Conservation (phyloP, 2,888 invertebrate genomes). For the Heliconius erato region DNA sequence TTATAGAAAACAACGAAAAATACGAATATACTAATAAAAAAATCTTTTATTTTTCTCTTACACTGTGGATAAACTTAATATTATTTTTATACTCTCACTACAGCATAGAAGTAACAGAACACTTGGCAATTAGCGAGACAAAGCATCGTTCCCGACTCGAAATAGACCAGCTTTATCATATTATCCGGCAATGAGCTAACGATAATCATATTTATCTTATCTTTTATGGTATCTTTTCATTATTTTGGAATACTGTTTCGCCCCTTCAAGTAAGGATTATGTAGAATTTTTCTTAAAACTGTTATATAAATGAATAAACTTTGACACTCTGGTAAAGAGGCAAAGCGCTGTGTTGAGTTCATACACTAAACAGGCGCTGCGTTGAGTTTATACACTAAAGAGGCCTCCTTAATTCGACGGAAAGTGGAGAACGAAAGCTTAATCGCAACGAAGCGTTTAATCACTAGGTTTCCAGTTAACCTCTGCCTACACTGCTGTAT, state of each 20-base stretch:
- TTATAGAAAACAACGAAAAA: too few relatives aligned
- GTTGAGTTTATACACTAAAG: background rate
- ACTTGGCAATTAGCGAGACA: slow-evolving; percentile 17
- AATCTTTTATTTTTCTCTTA: background rate
- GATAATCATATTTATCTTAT: slow-evolving; percentile 19
- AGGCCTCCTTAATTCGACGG: too few relatives aligned
- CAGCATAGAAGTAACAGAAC: slow-evolving; percentile 10
- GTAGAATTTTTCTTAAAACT: background rate
- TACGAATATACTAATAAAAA: background rate
- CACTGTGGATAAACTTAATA: background rate
- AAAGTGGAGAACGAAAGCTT: background rate
- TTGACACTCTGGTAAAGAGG: background rate
- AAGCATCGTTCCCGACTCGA: slow-evolving; percentile 9
- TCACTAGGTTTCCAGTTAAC: background rate
- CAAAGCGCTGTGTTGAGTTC: background rate
- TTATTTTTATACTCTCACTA: background rate
- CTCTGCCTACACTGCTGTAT: background rate
- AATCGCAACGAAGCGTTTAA: background rate
- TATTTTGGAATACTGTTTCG: slow-evolving; percentile 20
- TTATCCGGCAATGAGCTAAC: slow-evolving; percentile 10
- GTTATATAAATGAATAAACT: background rate
- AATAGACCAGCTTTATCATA: slow-evolving; percentile 20
- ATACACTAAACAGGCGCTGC: too few relatives aligned
- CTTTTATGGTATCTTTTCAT: slow-evolving; percentile 4
- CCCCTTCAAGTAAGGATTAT: slow-evolving; percentile 4